Conservation (phyloP, 1,140 invertebrate species). For the Orius insidiosus region DNA sequence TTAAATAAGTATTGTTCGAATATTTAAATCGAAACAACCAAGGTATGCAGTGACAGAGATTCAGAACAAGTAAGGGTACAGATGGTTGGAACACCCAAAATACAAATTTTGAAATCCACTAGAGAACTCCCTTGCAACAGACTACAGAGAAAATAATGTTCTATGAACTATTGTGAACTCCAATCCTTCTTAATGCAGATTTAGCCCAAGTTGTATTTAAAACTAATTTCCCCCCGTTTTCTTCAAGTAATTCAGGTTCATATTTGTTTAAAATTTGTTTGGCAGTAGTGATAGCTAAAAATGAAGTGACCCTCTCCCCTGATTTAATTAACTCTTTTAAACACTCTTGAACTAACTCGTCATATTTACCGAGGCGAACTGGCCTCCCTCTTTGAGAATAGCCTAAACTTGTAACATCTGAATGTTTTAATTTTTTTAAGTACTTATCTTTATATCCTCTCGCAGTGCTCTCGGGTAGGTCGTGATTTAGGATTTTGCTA, state of each 20-base stretch:
- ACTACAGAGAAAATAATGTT: too few species aligned
- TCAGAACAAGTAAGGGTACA: too few species aligned
- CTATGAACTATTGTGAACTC: conserved; percentile 20
- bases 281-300: conserved; percentile 26
- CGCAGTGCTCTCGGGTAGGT: conserved; percentile 26
- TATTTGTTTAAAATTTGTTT: conserved; percentile 26
- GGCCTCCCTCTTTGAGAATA: conserved; percentile 25
- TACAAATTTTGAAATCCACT: too few species aligned
- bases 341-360: conserved; percentile 26
- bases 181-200: conserved; percentile 24
- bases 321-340: conserved; percentile 24
- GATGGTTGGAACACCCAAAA: too few species aligned
- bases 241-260: conserved; percentile 25
- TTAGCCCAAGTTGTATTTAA: conserved; percentile 27
- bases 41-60: too few species aligned
- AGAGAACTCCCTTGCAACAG: too few species aligned
- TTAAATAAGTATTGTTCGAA: too few species aligned
- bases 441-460: conserved; percentile 26
- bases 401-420: conserved; percentile 23
- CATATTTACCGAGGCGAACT: conserved; percentile 26
- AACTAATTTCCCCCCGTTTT: conserved; percentile 26
- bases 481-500: conserved; percentile 22
- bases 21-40: too few species aligned
- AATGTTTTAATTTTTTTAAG: conserved; percentile 21
- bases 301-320: conserved; percentile 26